These are phyloP conservation scores for Notechis scutatus DNA, from an alignment of 2,113 vertebrate genomes.

Conservation along the genomic window DNA sequence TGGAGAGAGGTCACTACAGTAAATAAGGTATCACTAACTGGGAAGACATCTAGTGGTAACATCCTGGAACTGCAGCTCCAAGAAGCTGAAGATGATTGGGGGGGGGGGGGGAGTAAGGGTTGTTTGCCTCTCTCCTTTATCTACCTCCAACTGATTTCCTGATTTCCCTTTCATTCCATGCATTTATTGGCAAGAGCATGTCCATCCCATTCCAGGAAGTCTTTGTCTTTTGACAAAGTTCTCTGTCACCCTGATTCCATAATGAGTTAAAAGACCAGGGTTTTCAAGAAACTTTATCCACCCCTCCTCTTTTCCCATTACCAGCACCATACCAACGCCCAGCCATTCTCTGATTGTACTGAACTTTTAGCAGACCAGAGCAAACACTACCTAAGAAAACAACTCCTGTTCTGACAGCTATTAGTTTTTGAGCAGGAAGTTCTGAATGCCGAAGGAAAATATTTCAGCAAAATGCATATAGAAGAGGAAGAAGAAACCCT, in stretches of 20 bases:
- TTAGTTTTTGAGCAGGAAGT: constrained; percentile 14
- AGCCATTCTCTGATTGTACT: background rate
- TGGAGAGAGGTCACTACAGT: constrained; percentile 16
- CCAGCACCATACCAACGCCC: background rate
- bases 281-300: background rate
- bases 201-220: background rate
- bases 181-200: background rate
- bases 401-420: constrained; percentile 19
- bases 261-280: background rate
- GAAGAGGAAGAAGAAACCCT: rapidly evolving
- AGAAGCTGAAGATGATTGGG: constrained; percentile 2
- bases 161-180: background rate
- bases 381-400: background rate
- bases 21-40: constrained; percentile 55
- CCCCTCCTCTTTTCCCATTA: background rate
- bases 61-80: constrained; percentile 64
- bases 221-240: background rate
- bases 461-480: background rate
- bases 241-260: background rate
- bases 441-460: background rate
- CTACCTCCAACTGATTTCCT: background rate
- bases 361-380: background rate
- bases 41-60: constrained; percentile 80
- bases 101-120: background rate
- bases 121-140: background rate